Base-by-base conservation (phyloP, 2,797 vertebrate species). In the Micropoecilia bifurca region DNA sequence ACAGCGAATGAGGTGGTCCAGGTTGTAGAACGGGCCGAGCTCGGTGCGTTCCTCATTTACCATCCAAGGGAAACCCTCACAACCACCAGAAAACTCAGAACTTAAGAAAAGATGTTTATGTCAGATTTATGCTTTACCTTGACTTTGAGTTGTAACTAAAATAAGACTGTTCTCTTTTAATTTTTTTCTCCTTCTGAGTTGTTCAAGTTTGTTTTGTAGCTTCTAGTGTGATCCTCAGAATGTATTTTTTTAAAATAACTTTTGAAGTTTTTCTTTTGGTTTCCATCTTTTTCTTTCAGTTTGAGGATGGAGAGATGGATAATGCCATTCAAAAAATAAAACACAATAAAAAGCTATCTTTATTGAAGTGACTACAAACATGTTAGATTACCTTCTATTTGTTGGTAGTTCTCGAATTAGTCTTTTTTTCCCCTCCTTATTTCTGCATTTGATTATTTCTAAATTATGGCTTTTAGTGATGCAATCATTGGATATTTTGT, bases 81-180 rank as follows among this genome's bases (percentile, higher is more conserved):
- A 79, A 73, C 85, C 80, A 90, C 84, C 84, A 83, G 86, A 91
- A 83, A 91, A 83, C 88, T 80, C 85, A 73, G 79, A 0, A 69
- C 83, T 83, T 69, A 77, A 83, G 55, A 81, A 55, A 78, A 89
- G 83, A 86, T 85, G 89, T 91, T 92, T 91, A 87, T 95, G 92
- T 93, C 90, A 89, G 89, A 90, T 87, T 71, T 87, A 80, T 81
- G 79, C 81, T 85, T 80, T 86, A 76, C 80, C 8, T 63, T 68
- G 61, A 13, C 87, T 92, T 92, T 92, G 89, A 93, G 91, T 93
- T 94, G 84, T 93, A 93, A 91, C 95, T 93, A 93, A 93, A 94
- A 89, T 46, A 75, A 66, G 48, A 86, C 66, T 76, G 76, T 82
- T 77, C 74, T 61, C 28, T 91, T 89, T 84, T 79, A 50, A 86